Evolutionary conservation across 2,888 invertebrate species (phyloP).

Genomic region (Athrips mouffetella): DNA sequence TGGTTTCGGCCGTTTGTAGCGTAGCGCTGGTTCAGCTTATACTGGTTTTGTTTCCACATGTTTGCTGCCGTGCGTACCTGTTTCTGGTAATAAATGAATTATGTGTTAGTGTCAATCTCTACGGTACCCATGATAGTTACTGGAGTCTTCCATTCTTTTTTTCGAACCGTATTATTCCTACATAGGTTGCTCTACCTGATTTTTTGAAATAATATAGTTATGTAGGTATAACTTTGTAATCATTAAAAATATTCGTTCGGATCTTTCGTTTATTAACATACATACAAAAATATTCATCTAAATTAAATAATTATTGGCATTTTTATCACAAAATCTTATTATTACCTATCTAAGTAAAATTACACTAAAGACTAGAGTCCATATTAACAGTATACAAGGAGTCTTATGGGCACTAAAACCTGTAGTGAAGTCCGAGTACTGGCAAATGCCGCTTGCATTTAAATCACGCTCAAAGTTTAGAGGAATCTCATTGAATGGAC

Average conservation of each 20-base stretch:
- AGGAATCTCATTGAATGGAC: conserved; percentile 57
- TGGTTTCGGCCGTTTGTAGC: no score
- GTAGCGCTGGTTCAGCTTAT: no score
- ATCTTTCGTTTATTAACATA: neutral
- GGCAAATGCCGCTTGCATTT: conserved; percentile 41
- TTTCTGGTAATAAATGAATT: no score
- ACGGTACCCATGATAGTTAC: no score
- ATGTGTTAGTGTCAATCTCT: no score
- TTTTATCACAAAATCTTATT: conserved; percentile 1
- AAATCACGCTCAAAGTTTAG: conserved; percentile 57
- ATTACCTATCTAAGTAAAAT: conserved; percentile 24
- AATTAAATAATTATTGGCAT: conserved; percentile 11
- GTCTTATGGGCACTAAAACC: conserved; percentile 38
- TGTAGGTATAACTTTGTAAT: neutral
- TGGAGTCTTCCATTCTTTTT: no score
- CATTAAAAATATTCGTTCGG: neutral
- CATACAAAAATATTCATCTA: neutral
- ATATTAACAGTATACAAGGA: conserved; percentile 36
- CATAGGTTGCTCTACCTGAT: no score
- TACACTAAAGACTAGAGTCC: conserved; percentile 45
- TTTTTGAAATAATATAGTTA: no score
- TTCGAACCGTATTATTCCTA: no score
- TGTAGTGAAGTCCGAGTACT: conserved; percentile 35
- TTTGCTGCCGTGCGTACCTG: no score
- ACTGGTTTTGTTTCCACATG: no score